Conservation (phyloP, 2,113 vertebrate genomes). For the Brevimyrus niger region DNA sequence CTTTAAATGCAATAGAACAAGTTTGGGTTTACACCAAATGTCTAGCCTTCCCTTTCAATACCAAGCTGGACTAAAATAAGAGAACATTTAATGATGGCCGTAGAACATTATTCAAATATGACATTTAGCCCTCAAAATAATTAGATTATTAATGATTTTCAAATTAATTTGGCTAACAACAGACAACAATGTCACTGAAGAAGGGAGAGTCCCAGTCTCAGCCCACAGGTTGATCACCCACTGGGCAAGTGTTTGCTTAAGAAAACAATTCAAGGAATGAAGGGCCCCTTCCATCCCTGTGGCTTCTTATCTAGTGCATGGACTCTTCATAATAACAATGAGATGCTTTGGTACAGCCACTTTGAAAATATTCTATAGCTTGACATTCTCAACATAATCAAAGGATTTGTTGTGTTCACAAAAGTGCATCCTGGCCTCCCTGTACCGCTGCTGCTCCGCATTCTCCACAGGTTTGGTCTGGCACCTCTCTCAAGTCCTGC, state of each 20-base stretch:
- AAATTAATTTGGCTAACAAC: neutral
- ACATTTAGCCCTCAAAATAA: neutral
- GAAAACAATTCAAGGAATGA: neutral
- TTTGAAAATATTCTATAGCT: neutral
- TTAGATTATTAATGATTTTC: neutral
- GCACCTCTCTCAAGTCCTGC: neutral
- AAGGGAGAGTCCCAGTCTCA: neutral
- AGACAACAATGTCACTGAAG: neutral
- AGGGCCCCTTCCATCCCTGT: neutral
- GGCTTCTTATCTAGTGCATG: neutral
- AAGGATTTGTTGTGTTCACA: neutral
- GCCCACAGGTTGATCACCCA: neutral
- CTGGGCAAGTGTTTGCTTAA: neutral
- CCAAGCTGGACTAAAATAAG: neutral
- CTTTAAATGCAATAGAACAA: neutral
- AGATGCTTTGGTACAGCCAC: neutral
- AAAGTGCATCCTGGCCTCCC: neutral
- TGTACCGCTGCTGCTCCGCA: neutral
- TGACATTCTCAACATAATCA: neutral
- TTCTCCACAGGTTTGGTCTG: neutral
- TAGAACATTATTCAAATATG: neutral
- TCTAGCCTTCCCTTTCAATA: neutral
- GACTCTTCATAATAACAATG: neutral
- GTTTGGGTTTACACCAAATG: neutral
- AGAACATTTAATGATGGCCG: neutral